phyloP scores from a whole-genome alignment of 2,113 vertebrate species.

The Saiga tatarica region DNA sequence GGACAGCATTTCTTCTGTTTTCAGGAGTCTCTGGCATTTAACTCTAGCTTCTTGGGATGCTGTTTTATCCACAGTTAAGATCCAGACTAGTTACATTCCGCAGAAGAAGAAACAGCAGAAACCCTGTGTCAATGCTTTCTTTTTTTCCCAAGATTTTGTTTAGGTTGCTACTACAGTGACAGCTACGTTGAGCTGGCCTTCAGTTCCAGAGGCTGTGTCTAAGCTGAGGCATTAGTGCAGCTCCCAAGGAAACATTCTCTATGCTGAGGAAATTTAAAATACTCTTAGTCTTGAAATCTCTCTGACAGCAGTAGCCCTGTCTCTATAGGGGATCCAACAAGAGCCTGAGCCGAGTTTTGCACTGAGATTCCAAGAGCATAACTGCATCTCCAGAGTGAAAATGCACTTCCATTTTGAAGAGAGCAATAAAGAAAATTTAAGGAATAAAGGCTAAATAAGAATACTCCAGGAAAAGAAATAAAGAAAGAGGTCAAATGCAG shows the following conservation, averaged over 20 bases:
- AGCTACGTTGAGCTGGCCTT: slow-evolving; percentile 33
- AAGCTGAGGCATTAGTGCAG: slow-evolving; percentile 14
- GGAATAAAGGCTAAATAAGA: slow-evolving; percentile 44
- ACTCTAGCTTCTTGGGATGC: not conserved
- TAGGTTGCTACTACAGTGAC: slow-evolving; percentile 34
- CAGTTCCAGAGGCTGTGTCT: slow-evolving; percentile 9
- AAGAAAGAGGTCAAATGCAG: slow-evolving; percentile 47
- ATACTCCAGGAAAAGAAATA: slow-evolving; percentile 30
- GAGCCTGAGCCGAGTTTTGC: slow-evolving; percentile 14
- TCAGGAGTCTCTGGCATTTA: slow-evolving; percentile 46
- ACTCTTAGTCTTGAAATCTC: slow-evolving; percentile 72
- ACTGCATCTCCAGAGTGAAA: not conserved
- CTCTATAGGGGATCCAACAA: slow-evolving; percentile 37
- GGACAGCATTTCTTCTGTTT: not conserved
- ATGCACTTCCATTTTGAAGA: slow-evolving; percentile 42
- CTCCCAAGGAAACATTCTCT: slow-evolving; percentile 45
- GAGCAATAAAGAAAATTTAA: not conserved
- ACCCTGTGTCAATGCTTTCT: slow-evolving; percentile 27
- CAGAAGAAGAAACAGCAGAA: slow-evolving; percentile 56
- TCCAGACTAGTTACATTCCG: slow-evolving; percentile 10
- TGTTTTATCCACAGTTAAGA: slow-evolving; percentile 44
- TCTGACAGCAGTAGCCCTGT: not conserved
- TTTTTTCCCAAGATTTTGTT: not conserved
- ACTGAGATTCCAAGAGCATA: slow-evolving; percentile 46
- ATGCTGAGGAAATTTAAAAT: slow-evolving; percentile 68